These are phyloP conservation scores for Trematomus loennbergii DNA, from an alignment of 2,113 vertebrate genomes.

Conservation along the genomic window DNA sequence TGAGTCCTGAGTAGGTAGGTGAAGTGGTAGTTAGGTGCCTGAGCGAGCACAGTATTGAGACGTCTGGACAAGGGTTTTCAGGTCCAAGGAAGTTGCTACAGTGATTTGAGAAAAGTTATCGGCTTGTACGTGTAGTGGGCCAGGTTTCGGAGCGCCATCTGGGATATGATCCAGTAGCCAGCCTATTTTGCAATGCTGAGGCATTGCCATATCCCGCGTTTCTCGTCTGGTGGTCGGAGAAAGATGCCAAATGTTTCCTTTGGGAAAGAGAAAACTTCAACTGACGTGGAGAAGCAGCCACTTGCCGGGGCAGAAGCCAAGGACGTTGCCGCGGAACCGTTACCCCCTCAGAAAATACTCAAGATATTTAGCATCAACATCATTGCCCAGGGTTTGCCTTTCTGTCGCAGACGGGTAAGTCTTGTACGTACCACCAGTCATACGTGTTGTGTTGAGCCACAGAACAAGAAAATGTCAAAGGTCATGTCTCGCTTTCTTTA, in stretches of 20 bases:
- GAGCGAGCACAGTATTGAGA: slow-evolving; percentile 78
- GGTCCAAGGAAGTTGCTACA: slow-evolving; percentile 49
- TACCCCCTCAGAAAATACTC: slow-evolving; percentile 93
- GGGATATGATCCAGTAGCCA: slow-evolving; percentile 79
- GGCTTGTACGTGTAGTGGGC: not conserved
- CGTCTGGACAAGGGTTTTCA: slow-evolving; percentile 54
- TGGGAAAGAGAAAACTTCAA: slow-evolving; percentile 80
- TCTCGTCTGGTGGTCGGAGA: slow-evolving; percentile 73
- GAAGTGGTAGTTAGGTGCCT: slow-evolving; percentile 36
- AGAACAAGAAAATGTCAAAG: slow-evolving; percentile 60
- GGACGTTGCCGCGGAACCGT: slow-evolving; percentile 84
- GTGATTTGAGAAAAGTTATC: slow-evolving; percentile 12
- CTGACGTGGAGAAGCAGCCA: slow-evolving; percentile 81
- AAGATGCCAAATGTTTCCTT: slow-evolving; percentile 89
- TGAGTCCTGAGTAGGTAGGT: slow-evolving; percentile 77
- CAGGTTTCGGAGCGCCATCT: slow-evolving; percentile 24
- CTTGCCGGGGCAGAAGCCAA: slow-evolving; percentile 88
- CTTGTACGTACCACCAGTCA: not conserved
- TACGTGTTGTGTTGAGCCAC: not conserved
- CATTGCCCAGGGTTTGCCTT: slow-evolving; percentile 95
- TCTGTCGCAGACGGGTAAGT: slow-evolving; percentile 96
- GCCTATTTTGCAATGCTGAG: slow-evolving; percentile 84
- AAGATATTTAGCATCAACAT: slow-evolving; percentile 99
- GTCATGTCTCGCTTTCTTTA: slow-evolving; percentile 27
- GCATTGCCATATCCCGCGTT: slow-evolving; percentile 84